Evolutionary conservation across 2,888 invertebrate genomes (phyloP), one percentile per base, ranked within the genome.

Genomic region (Anthrax anthrax): DNA sequence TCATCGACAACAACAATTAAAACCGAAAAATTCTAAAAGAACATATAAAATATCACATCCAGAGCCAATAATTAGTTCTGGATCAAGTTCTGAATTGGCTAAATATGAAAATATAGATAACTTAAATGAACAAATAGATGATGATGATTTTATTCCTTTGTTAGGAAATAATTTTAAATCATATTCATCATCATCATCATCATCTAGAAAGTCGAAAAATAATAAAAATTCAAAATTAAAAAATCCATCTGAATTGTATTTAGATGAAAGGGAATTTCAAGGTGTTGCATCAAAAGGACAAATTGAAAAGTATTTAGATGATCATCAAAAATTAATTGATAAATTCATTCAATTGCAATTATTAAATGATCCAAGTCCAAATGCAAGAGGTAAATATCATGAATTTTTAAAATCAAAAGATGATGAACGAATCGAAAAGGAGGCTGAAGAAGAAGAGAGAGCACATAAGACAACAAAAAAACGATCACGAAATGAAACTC

Each of bases 391-490:
- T 13, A 43, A 41, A 17, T 48, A 50, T 29, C 47, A 50, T 13
- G 48, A 50, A 36, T 50, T 46, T 32, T 19, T 48, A 36, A 50
- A 50, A 37, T 39, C 50, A 18, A 50, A 50, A 27, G 47, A 50
- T 37, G 50, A 48, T 23, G 50, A 50, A 19, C 38, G 42, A 39
- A 46, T 50, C 14, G 48, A 50, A 44, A 46, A 34, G 23, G 50
- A 50, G 46, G 43, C 46, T 42, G 37, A 46, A 17, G 50, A 50
- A 32, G 37, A 42, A 10, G 38, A 46, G 17, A 39, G 17, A 36
- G 39, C 39, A 19, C 2, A 9, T n/a, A n/a, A n/a, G n/a, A n/a
- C n/a, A n/a, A n/a, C n/a, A n/a, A n/a, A n/a, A n/a, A n/a, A n/a
- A n/a, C n/a, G n/a, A n/a, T n/a, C n/a, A n/a, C n/a, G n/a, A n/a